Base-by-base conservation (phyloP, 2,113 vertebrate genomes). In the Sigmodon hispidus region DNA sequence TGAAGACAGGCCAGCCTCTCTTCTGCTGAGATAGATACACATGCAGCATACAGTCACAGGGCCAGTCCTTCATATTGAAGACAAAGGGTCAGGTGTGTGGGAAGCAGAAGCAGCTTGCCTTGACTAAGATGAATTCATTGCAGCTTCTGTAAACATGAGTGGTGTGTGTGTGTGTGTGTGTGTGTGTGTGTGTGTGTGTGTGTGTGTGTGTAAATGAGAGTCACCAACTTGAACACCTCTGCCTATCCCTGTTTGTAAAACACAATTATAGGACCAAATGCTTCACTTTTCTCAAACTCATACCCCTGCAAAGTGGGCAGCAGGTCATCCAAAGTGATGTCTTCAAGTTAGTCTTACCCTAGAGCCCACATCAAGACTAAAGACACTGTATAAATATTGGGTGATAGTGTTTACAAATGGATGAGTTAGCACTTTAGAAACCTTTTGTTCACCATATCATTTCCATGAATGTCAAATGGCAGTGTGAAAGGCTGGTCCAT, bases 161-260 rank as follows among this genome's bases (percentile, higher is more conserved):
- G 73, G n/a, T 59, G 40, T 29, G 73, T 15, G 75, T 34, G 13
- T 50, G 72, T 29, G 43, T 73, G 40, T 45, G 40, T 73, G 70
- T 43, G 29, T 67, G 65, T 34, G 31, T 73, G n/a, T 26, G 9
- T 45, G 24, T 48, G 73, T 75, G 63, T 45, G 10, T 61, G 26
- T 55, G 48, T 89, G 31, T 43, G n/a, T 67, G 19, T 65, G 75
- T 85, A 79, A 81, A 81, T 95, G 87, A 92, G n/a, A 96, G 48
- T 96, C 86, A 91, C 84, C 7, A 22, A 92, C 67, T 36, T 0
- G 0, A 90, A 89, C 83, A 57, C 94, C 59, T 76, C 85, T 94
- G 52, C 79, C 96, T 85, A 95, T 61, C 94, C 87, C 1, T n/a
- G 83, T 97, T 98, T 96, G 70, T 95, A 92, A 97, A 89, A 61